Evolutionary conservation across 1,140 invertebrate genomes (phyloP).

Genomic region (Whitmania pigra): DNA sequence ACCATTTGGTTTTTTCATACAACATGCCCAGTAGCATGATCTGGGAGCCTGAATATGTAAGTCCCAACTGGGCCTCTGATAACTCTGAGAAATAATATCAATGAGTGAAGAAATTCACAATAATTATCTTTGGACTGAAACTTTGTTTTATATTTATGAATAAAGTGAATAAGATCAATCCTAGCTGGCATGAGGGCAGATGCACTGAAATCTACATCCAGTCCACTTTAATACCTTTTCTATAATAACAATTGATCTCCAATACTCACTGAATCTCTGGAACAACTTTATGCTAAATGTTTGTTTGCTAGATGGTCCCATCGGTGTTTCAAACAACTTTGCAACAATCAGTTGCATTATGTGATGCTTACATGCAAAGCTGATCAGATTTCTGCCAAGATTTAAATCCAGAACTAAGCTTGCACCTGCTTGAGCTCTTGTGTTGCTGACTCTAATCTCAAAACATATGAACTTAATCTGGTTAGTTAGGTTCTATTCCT

Average conservation of each 20-base stretch:
- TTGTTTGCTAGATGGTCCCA: not conserved
- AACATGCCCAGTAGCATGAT: not conserved
- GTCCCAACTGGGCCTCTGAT: not conserved
- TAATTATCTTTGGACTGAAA: slow-evolving; percentile 2
- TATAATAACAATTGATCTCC: not conserved
- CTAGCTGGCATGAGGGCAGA: not conserved
- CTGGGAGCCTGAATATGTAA: not conserved
- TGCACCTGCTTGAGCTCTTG: no score
- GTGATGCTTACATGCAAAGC: not conserved
- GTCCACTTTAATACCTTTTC: slow-evolving; percentile 5
- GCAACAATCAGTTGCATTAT: slow-evolving; percentile 11
- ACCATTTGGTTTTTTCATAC: no score
- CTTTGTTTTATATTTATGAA: not conserved
- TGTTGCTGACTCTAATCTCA: no score
- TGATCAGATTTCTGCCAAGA: not conserved
- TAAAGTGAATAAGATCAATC: slow-evolving; percentile 3
- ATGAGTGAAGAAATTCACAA: not conserved
- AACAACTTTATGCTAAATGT: slow-evolving; percentile 13
- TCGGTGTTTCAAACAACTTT: slow-evolving; percentile 9
- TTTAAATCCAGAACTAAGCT: no score
- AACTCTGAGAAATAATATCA: not conserved
- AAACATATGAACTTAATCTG: no score
- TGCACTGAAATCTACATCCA: not conserved
- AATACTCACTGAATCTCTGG: not conserved
- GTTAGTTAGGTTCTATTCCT: no score